Evolutionary conservation across 2,888 invertebrate genomes (phyloP), one percentile per base, ranked within the genome.

Genomic region (Pyrgus malvae): DNA sequence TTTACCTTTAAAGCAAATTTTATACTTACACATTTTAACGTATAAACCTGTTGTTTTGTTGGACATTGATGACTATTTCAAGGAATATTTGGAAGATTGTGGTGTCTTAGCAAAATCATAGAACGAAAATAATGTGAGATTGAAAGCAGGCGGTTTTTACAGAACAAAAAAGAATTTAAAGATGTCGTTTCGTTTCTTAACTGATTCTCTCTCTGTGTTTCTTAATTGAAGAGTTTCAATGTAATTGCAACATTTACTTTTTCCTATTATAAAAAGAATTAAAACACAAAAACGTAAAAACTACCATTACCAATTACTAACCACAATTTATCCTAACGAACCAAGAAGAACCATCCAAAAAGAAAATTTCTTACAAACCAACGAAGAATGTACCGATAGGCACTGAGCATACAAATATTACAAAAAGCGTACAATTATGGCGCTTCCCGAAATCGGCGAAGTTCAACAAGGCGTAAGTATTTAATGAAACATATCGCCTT

Each of bases 401-500:
- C 40, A 41, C 8, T 41, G 41, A 41, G n/a, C 33, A 33, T 9
- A 41, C 7, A 50, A 25, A 17, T n/a, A 16, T 46, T 12, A 8
- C 16, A 40, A 31, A 40, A 49, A 23, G 33, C 7, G 4, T 42
- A 12, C 9, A 16, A 35, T 3, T 31, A 11, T 11, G 11, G 12
- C 29, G 14, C 21, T 8, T 19, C 17, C 14, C 11, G 9, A 23
- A 23, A 23, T n/a, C 3, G n/a, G 19, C 37, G 9, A 31, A 11
- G 11, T 17, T 11, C 41, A 42, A 1, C 11, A 41, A 16, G 3
- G 19, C 14, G 55, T 41, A 38, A 48, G 25, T 37, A 48, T 55
- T 29, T 59, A 59, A 59, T 59, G 57, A 57, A 53, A 50, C 50
- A 50, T 50, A 33, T 48, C 55, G 53, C 41, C 29, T 14, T 41